Conservation (phyloP, 2,113 vertebrate species). For the Cranoglanis bouderius region DNA sequence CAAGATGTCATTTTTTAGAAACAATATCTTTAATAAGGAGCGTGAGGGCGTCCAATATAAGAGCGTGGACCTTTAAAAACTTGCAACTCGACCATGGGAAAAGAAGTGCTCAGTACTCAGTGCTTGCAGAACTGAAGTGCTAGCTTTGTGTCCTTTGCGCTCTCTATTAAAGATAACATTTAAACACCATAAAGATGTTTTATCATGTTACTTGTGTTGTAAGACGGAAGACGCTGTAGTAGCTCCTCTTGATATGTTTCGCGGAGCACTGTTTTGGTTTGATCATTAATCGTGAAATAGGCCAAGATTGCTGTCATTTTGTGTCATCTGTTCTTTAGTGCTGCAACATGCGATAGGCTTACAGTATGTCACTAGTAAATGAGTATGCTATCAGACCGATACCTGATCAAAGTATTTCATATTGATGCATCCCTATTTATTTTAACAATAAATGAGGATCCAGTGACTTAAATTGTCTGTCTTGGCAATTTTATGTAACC, state of each 20-base stretch:
- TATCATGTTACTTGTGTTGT: background rate
- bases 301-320: background rate
- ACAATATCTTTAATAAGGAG: background rate
- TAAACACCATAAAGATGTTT: background rate
- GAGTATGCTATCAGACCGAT: background rate
- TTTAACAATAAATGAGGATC: background rate
- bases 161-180: background rate
- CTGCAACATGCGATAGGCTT: background rate
- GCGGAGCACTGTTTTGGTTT: background rate
- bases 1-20: background rate
- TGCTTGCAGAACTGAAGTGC: background rate
- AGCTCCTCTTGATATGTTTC: background rate
- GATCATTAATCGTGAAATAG: background rate
- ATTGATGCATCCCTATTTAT: background rate
- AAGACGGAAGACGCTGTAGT: background rate
- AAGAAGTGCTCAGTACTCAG: background rate
- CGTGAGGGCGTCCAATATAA: background rate
- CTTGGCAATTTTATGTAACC: constrained; percentile 21
- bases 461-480: background rate
- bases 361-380: background rate
- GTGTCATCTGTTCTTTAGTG: background rate
- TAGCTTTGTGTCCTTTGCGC: background rate
- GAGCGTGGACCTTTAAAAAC: background rate
- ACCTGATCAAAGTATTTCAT: background rate
- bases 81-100: background rate